Base-by-base conservation (phyloP, 1,140 invertebrate genomes). In the Planococcus citri region DNA sequence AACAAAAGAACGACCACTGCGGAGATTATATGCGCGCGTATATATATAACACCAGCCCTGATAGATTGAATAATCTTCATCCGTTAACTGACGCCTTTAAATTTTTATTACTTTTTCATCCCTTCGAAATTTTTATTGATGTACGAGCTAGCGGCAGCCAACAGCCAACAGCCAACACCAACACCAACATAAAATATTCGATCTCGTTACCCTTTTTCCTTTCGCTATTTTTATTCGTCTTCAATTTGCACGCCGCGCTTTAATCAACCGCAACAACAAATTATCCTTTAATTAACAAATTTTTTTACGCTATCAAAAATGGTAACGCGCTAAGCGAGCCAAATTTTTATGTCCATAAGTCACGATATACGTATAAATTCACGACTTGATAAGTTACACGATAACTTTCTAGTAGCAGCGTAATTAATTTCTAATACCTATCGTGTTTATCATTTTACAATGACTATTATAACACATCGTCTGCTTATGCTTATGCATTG, bases 51-150 rank as follows among this genome's bases (percentile, higher is more conserved):
- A 21, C 60, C 21, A 64, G 22, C 60, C 12, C 22, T 25, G 21
- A 64, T 64, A 64, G 60, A 64, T 64, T 64, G 60, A 64, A 64
- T 64, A 64, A 64, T 64, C 60, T 64, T 64, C 25, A 64, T 24
- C 60, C 60, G 25, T 64, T 64, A 17, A 51, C 41, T 51, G 41
- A 51, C 41, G 41, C 41, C 41, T 51, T 51, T 51, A 51, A 51
- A 51, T 51, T 51, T 51, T 51, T 51, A 51, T 51, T 51, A 51
- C 41, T 51, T 51, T 51, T 51, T 51, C 29, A 33, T 33, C 29
- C 29, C 29, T 33, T 33, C 29, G 29, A 33, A 33, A 33, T 33
- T 33, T 33, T 33, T 33, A 33, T 33, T 33, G 29, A 33, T 33
- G 29, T 33, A 33, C 29, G 12, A 33, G 4, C 41, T 17, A 51